A percentile compares a stretch with the other conserved stretches of the same genome.
These are phyloP conservation scores for Geodia barretti DNA, from an alignment of 37 sponge, comb jelly and placozoan genomes.

Conservation along the genomic window DNA sequence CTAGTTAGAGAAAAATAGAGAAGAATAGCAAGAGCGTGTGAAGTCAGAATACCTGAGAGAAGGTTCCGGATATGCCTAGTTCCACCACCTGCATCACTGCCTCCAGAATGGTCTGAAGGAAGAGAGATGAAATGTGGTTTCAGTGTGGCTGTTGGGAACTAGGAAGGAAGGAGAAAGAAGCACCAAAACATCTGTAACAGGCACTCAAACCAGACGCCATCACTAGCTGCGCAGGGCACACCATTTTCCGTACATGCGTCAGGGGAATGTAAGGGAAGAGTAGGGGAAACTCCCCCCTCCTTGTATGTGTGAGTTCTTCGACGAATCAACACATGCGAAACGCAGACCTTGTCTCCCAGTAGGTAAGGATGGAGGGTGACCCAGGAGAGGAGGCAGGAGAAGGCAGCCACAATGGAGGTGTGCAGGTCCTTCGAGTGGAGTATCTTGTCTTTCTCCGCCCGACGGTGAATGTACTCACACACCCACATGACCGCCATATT, in stretches of 20 bases:
- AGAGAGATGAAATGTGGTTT: neutral
- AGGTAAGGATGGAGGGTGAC: conserved; percentile 61
- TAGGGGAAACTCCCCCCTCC: neutral
- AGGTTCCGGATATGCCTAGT: conserved; percentile 77
- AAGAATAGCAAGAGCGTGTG: neutral
- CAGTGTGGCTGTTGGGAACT: too few relatives aligned
- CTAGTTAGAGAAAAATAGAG: conserved; percentile 12
- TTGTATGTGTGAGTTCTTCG: too few relatives aligned
- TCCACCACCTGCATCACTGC: conserved; percentile 75
- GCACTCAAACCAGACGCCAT: too few relatives aligned
- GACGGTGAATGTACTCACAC: conserved; percentile 73
- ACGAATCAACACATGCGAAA: too few relatives aligned
- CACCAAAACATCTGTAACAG: too few relatives aligned
- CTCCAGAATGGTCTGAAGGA: conserved; percentile 45
- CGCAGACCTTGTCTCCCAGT: conserved; percentile 58
- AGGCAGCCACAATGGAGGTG: conserved; percentile 88
- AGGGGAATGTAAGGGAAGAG: neutral
- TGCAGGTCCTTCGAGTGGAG: conserved; percentile 75
- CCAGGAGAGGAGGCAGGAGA: conserved; percentile 68
- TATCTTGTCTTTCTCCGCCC: conserved; percentile 38
- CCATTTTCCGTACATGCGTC: neutral
- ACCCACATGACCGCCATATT: conserved; percentile 52
- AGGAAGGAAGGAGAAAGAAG: neutral
- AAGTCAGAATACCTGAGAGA: conserved; percentile 53
- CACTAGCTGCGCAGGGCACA: conserved; percentile 5